Percentiles rank a stretch among this genome's conserved stretches.
phyloP scores from a whole-genome alignment of 2,113 vertebrate genomes.

The Tichodroma muraria region DNA sequence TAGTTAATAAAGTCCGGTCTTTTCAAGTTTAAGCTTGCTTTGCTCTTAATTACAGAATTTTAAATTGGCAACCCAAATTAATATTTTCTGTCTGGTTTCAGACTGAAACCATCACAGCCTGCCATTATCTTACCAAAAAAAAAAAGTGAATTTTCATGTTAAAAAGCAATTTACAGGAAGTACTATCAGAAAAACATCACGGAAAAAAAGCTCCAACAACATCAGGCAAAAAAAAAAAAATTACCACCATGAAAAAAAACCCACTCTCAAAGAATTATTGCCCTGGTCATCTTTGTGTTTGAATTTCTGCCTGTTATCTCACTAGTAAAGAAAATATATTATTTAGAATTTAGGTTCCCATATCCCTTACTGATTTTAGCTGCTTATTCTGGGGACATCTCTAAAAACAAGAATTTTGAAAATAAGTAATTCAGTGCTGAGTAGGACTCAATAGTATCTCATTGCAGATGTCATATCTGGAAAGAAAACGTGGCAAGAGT shows the following conservation, averaged over 20 bases:
- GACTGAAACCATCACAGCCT: no score
- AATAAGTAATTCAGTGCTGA: background rate
- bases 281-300: background rate
- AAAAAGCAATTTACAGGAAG: background rate
- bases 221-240: background rate
- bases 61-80: no score
- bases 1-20: no score
- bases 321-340: background rate
- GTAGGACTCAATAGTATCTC: background rate
- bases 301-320: background rate
- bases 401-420: background rate
- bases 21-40: no score
- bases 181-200: background rate
- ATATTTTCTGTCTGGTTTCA: no score
- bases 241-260: accelerated
- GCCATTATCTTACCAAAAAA: background rate
- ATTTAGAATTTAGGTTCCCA: background rate
- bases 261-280: background rate
- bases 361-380: background rate
- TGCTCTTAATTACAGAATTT: no score
- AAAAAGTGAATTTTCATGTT: background rate
- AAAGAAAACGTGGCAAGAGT: background rate
- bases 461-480: background rate
- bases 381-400: background rate
- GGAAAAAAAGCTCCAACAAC: background rate